Percentiles rank a stretch among this genome's conserved stretches.
Conservation (phyloP, 23 tunicate species). For the Styela plicata region DNA sequence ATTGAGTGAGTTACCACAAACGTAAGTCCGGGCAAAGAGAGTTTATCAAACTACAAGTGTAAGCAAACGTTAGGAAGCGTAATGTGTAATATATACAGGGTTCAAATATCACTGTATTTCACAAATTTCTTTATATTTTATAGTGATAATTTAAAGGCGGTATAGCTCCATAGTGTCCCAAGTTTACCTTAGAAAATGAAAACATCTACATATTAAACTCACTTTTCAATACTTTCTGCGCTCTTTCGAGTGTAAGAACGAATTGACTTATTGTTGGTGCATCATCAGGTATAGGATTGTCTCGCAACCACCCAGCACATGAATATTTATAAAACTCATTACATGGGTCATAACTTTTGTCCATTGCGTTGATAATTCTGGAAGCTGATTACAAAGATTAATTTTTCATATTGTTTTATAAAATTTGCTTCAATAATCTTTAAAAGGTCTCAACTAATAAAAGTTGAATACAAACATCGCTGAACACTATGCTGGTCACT, state of each 20-base stretch:
- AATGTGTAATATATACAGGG: no score
- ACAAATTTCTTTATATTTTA: not conserved
- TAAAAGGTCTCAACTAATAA: no score
- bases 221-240: not conserved
- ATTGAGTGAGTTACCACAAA: no score
- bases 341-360: not conserved
- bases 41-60: no score
- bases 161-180: no score
- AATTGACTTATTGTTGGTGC: not conserved
- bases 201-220: not conserved
- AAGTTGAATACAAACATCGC: no score
- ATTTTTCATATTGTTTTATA: not conserved
- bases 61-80: no score
- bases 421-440: no score
- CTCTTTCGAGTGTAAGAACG: not conserved
- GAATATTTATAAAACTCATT: not conserved
- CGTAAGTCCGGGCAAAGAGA: no score
- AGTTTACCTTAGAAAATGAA: no score
- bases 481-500: not conserved
- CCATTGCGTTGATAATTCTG: not conserved
- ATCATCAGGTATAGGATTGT: conserved; percentile 1
- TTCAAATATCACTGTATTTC: no score
- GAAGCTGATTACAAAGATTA: not conserved
- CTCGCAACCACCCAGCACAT: not conserved
- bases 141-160: no score